A percentile compares a stretch with the other conserved stretches of the same genome.
Conservation (phyloP, 2,797 vertebrate genomes). For the Poecile montanus region DNA sequence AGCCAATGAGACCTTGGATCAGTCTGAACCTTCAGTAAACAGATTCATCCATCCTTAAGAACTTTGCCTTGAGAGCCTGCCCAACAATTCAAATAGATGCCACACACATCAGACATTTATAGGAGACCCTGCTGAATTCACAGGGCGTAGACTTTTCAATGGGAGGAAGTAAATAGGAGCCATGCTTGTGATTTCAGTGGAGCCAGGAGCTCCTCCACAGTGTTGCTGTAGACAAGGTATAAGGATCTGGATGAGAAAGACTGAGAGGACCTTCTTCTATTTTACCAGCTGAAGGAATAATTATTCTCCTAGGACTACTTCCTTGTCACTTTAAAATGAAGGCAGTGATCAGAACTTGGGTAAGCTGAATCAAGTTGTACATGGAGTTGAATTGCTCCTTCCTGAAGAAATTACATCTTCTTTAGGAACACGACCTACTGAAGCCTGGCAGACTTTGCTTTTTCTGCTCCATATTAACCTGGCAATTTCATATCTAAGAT, state of each 20-base stretch:
- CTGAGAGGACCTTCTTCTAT: not conserved
- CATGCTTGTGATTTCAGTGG: not conserved
- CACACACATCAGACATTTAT: not conserved
- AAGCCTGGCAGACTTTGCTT: not conserved
- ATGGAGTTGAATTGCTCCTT: not conserved
- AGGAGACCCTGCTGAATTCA: not conserved
- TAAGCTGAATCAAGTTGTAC: not conserved
- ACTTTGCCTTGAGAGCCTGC: not conserved
- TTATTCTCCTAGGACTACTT: not conserved
- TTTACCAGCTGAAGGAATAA: not conserved
- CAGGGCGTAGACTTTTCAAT: not conserved
- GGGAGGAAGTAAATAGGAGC: not conserved
- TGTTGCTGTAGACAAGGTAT: not conserved
- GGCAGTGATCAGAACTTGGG: not conserved
- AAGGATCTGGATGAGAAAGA: not conserved
- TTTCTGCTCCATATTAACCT: not conserved
- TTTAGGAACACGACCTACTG: not conserved
- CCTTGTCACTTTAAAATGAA: not conserved
- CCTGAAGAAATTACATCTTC: not conserved
- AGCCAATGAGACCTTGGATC: not conserved
- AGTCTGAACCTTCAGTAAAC: not conserved
- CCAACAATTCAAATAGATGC: not conserved
- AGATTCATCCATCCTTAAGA: not conserved
- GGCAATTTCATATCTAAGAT: not conserved
- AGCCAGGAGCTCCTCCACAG: not conserved